Conservation (phyloP, 1,140 invertebrate genomes). For the Stenopsyche tienmushanensis region DNA sequence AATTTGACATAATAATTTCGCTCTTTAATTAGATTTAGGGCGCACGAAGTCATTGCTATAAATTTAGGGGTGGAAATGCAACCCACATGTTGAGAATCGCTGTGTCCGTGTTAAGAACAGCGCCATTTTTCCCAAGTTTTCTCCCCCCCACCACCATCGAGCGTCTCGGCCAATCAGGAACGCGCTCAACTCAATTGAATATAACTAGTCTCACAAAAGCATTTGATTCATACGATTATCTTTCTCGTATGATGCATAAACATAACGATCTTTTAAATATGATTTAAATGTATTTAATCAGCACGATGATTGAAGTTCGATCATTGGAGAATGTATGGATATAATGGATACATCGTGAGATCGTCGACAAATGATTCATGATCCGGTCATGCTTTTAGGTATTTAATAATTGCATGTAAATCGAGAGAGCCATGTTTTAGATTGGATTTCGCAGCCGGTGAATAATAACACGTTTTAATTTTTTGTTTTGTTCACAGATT, state of each 20-base stretch:
- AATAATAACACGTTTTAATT: too few species aligned
- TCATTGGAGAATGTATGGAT: too few species aligned
- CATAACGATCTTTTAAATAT: background rate
- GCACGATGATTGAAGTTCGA: background rate
- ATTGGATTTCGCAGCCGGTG: too few species aligned
- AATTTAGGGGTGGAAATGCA: background rate
- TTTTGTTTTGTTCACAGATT: background rate
- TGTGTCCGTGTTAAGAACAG: background rate
- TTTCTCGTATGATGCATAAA: background rate
- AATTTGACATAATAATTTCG: too few species aligned
- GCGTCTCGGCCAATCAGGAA: constrained; percentile 21
- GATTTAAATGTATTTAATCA: background rate
- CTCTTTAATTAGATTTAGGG: too few species aligned
- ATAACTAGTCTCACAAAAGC: constrained; percentile 8
- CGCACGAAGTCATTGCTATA: too few species aligned
- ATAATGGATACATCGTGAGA: too few species aligned
- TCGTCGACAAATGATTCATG: too few species aligned
- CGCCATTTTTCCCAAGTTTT: constrained; percentile 20
- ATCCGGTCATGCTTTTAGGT: too few species aligned
- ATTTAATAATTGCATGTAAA: too few species aligned
- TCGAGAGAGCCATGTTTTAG: too few species aligned
- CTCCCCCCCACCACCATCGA: background rate
- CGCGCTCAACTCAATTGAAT: constrained; percentile 17
- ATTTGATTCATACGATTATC: background rate
- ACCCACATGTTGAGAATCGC: constrained; percentile 12